A percentile compares a stretch with the other conserved stretches of the same genome.
phyloP scores from a whole-genome alignment of 2,797 vertebrate species.

The Austrolebias charrua region DNA sequence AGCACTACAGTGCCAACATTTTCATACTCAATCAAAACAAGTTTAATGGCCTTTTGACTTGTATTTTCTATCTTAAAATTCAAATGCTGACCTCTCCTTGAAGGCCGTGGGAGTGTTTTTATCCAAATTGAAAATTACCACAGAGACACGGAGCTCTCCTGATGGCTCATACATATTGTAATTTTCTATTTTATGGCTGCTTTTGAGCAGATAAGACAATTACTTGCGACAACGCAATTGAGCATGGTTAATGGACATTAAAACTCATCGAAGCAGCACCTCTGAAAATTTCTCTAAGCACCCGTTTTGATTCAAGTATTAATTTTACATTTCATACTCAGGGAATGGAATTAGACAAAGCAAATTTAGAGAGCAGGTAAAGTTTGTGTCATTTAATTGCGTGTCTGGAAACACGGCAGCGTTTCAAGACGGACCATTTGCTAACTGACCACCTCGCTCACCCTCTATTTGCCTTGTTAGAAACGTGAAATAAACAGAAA shows the following conservation, averaged over 20 bases:
- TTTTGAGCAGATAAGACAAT: constrained; percentile 80
- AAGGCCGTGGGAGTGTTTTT: constrained; percentile 49
- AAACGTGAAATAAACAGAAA: constrained; percentile 41
- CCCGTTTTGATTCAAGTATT: constrained; percentile 63
- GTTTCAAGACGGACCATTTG: constrained; percentile 11
- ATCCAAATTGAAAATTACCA: constrained; percentile 81
- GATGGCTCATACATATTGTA: constrained; percentile 69
- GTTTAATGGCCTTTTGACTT: constrained; percentile 51
- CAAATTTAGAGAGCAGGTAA: constrained; percentile 50
- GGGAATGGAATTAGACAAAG: constrained; percentile 61
- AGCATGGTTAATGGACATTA: constrained; percentile 77
- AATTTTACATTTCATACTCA: constrained; percentile 69
- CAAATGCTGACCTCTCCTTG: constrained; percentile 44
- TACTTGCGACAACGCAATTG: constrained; percentile 80
- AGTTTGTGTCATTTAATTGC: constrained; percentile 59
- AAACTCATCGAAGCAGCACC: constrained; percentile 69
- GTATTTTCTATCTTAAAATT: constrained; percentile 39
- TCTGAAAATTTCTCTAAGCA: constrained; percentile 67
- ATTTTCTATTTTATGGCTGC: constrained; percentile 73
- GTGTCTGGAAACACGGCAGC: constrained; percentile 29
- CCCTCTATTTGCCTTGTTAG: constrained; percentile 34
- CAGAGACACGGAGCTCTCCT: constrained; percentile 59
- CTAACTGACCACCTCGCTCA: constrained; percentile 20
- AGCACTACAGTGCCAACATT: constrained; percentile 46
- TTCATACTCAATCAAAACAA: constrained; percentile 58